Evolutionary conservation across 2,888 invertebrate genomes (phyloP).

Genomic region (Eristalis arbustorum): DNA sequence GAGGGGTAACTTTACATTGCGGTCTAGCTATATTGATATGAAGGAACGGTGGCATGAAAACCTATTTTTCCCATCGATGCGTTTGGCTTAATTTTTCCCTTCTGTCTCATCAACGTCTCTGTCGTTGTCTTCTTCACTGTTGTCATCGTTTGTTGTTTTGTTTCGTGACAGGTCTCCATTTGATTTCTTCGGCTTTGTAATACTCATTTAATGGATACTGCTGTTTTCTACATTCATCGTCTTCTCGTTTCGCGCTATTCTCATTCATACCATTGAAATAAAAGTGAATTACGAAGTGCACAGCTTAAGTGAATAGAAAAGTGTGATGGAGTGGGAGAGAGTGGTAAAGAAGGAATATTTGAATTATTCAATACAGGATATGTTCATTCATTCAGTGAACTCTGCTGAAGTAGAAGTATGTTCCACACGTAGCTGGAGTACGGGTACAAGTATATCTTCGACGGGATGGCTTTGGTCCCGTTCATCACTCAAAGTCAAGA

Average conservation of each 20-base stretch:
- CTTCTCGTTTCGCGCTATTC: conserved; percentile 27
- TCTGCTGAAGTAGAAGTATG: conserved; percentile 44
- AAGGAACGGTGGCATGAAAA: conserved; percentile 31
- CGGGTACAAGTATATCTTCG: conserved; percentile 38
- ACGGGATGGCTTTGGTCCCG: conserved; percentile 57
- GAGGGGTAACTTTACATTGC: conserved; percentile 33
- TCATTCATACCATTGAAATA: conserved; percentile 57
- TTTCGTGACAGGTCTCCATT: conserved; percentile 45
- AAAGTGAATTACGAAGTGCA: conserved; percentile 63
- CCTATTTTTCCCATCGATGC: conserved; percentile 65
- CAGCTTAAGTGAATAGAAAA: neutral
- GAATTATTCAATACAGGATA: conserved; percentile 70
- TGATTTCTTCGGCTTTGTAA: conserved; percentile 59
- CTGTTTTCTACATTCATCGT: conserved; percentile 30
- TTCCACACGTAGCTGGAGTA: conserved; percentile 12
- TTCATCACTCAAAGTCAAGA: conserved; percentile 70
- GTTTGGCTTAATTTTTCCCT: conserved; percentile 32
- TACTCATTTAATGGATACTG: conserved; percentile 67
- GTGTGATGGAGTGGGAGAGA: conserved; percentile 3
- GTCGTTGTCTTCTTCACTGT: neutral
- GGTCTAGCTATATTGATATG: conserved; percentile 49
- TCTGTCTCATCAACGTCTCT: conserved; percentile 20
- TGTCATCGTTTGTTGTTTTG: neutral
- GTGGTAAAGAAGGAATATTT: conserved; percentile 62
- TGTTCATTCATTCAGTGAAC: conserved; percentile 68